phyloP scores from a whole-genome alignment of 2,113 vertebrate genomes.

The Puntigrus tetrazona region DNA sequence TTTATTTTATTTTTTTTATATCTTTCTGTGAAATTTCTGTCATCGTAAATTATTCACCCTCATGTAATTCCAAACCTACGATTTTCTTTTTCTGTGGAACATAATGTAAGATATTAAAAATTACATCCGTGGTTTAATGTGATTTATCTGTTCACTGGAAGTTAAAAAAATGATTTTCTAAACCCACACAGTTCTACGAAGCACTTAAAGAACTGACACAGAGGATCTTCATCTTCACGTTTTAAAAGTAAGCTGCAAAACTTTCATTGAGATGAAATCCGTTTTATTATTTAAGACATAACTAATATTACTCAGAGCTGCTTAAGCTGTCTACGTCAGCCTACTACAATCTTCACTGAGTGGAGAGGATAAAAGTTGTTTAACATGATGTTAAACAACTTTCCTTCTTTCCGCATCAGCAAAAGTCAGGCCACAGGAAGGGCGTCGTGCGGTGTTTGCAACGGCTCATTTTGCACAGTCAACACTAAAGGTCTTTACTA shows the following conservation, averaged over 20 bases:
- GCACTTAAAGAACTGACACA: neutral
- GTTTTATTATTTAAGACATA: neutral
- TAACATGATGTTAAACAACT: conserved; percentile 1
- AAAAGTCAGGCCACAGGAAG: neutral
- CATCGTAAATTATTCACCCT: neutral
- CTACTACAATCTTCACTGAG: neutral
- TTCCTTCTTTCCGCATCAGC: neutral
- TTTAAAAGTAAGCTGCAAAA: neutral
- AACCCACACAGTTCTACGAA: neutral
- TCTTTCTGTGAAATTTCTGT: neutral
- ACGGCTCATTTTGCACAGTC: neutral
- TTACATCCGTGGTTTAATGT: neutral
- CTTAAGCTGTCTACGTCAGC: neutral
- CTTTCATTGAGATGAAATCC: neutral
- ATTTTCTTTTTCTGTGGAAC: neutral
- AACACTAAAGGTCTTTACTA: neutral
- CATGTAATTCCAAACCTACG: neutral
- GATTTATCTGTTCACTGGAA: neutral
- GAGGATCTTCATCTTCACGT: neutral
- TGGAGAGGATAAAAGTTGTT: conserved; percentile 20
- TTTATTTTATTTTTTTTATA: neutral
- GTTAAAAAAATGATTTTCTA: neutral
- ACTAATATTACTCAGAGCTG: neutral
- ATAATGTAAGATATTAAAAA: neutral
- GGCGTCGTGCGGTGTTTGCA: neutral